phyloP scores from a whole-genome alignment of 2,797 vertebrate genomes.

The Tauraco hartlaubi region DNA sequence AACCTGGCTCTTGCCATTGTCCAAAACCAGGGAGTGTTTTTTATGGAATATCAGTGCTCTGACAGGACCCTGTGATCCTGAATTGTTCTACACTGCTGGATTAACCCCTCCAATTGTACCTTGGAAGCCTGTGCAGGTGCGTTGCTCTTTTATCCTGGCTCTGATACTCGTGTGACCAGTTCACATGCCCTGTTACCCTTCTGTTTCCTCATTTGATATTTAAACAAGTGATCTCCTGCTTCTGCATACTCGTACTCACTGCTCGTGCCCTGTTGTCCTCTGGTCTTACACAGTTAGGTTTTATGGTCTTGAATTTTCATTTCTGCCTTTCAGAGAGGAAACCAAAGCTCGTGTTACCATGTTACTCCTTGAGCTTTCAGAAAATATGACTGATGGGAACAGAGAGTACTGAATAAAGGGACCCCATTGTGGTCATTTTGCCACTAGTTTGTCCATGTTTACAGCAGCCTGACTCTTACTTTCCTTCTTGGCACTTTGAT shows the following conservation, averaged over 20 bases:
- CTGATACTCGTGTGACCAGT: background rate
- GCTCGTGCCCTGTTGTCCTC: rapidly evolving
- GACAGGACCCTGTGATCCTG: conserved; percentile 25
- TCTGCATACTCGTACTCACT: background rate
- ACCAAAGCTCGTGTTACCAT: background rate
- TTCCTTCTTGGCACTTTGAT: background rate
- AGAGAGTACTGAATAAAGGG: background rate
- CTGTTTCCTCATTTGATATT: background rate
- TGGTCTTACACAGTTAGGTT: background rate
- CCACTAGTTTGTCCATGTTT: background rate
- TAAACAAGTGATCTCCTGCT: background rate
- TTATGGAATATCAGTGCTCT: conserved; percentile 91
- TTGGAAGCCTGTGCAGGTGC: conserved; percentile 74
- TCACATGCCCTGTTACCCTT: background rate
- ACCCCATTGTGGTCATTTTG: background rate
- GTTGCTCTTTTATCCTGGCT: background rate
- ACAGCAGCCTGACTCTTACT: background rate
- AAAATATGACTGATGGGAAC: background rate
- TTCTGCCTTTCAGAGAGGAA: background rate
- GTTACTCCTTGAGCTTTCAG: background rate
- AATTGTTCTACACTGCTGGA: conserved; percentile 82
- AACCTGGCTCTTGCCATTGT: conserved; percentile 23
- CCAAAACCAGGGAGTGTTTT: conserved; percentile 57
- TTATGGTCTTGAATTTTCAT: background rate
- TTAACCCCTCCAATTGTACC: conserved; percentile 81